Percentiles rank a stretch among this genome's conserved stretches.
Conservation (phyloP, 2,888 invertebrate species). For the Leistus spinibarbis region DNA sequence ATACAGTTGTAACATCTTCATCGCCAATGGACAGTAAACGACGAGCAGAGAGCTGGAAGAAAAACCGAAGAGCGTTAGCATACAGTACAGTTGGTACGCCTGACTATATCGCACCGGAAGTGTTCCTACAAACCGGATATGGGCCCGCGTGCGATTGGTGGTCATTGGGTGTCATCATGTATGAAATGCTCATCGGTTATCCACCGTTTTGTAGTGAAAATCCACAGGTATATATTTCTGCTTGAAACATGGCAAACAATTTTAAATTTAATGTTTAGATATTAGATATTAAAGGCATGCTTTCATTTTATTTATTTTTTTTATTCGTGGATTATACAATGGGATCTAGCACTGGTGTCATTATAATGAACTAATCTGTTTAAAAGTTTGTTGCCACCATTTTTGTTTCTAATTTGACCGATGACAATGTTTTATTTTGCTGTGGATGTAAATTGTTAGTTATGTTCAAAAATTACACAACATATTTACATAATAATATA, state of each 20-base stretch:
- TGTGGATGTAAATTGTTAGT: too few relatives aligned
- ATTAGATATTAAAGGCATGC: too few relatives aligned
- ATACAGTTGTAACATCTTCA: conserved; percentile 58
- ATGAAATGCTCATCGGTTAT: conserved; percentile 99
- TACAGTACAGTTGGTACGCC: conserved; percentile 97
- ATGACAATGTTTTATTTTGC: not conserved
- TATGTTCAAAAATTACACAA: too few relatives aligned
- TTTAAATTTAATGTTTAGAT: too few relatives aligned
- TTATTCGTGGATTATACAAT: too few relatives aligned
- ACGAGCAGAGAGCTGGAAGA: conserved; percentile 98
- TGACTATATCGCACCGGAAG: conserved; percentile 99
- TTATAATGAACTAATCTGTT: too few relatives aligned
- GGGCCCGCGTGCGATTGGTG: conserved; percentile 99
- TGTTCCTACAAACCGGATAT: conserved; percentile 97
- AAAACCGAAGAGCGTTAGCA: conserved; percentile 92
- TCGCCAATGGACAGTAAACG: conserved; percentile 96
- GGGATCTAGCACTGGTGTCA: too few relatives aligned
- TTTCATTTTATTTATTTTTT: too few relatives aligned
- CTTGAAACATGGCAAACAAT: not conserved
- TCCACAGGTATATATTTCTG: conserved; percentile 72
- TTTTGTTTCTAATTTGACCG: not conserved
- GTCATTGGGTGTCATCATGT: conserved; percentile 99
- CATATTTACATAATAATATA: too few relatives aligned
- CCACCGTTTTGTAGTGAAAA: conserved; percentile 99
- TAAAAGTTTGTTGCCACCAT: not conserved